Evolutionary conservation across 2,888 invertebrate species (phyloP).

Genomic region (Fabriciana adippe): DNA sequence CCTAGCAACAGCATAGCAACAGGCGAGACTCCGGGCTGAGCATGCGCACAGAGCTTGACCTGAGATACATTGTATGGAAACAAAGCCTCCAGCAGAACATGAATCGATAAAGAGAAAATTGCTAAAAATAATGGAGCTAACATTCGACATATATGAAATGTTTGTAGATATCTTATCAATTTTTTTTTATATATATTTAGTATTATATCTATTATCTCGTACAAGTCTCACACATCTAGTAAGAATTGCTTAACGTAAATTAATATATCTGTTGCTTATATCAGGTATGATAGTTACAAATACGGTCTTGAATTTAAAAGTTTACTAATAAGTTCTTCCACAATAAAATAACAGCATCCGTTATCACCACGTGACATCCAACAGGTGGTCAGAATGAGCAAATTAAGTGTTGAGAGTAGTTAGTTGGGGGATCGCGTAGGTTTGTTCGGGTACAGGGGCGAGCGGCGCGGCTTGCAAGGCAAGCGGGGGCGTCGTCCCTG

Average conservation of each 20-base stretch:
- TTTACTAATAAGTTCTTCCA: no score
- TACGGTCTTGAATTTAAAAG: no score
- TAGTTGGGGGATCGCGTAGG: conserved; percentile 26
- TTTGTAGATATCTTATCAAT: not conserved
- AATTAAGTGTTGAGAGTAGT: conserved; percentile 29
- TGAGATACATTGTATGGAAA: conserved; percentile 1
- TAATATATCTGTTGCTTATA: no score
- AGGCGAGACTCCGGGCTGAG: conserved; percentile 28
- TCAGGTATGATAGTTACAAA: no score
- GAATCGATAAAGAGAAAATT: conserved; percentile 11
- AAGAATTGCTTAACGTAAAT: no score
- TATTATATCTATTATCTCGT: no score
- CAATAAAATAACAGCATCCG: not conserved
- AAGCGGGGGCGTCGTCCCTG: conserved; percentile 44
- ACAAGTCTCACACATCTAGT: no score
- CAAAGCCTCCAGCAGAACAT: conserved; percentile 3
- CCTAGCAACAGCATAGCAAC: conserved; percentile 42
- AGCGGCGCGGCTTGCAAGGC: conserved; percentile 23
- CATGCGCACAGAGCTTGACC: conserved; percentile 35
- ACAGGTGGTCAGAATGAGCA: conserved; percentile 51
- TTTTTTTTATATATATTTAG: not conserved
- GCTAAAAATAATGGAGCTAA: not conserved
- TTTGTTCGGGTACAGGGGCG: conserved; percentile 38
- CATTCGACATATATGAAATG: not conserved
- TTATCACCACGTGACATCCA: conserved; percentile 48